Base-by-base conservation (phyloP, 2,888 invertebrate genomes). In the Polydrusus pterygomalis region DNA sequence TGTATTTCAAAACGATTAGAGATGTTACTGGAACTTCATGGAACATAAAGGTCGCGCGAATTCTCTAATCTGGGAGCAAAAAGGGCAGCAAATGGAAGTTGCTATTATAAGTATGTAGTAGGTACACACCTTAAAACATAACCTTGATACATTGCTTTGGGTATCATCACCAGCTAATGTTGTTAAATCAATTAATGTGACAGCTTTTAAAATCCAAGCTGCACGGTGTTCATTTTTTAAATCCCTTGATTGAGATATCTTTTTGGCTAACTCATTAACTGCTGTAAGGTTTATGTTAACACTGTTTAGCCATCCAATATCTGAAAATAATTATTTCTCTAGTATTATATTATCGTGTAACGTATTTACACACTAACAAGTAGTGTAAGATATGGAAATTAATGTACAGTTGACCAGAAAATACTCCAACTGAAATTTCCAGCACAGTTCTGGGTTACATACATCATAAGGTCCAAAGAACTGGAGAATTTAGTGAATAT, bases 121-220 rank as follows among this genome's bases (percentile, higher is more conserved):
- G 18, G 25, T 17, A 17, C 15, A n/a, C 84, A 96, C 97, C 90
- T 95, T 95, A 72, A 91, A 88, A 85, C 97, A 97, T 1, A 99
- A 90, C 67, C 95, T 90, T 20, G 91, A 87, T 0, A 98, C 95
- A 89, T 95, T 96, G 13, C 93, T 90, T 9, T 87, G 85, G 0
- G 95, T 94, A 84, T 95, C 95, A 87, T 94, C 93, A 47, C 97
- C 97, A 63, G 94, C 91, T 65, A 99, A 89, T 1, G 97, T 97
- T 0, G 99, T 99, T 79, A 99, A 90, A 88, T 99, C 99, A 78
- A 98, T 96, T 72, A 95, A 91, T 40, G 93, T 92, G 8, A 98
- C 89, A 0, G 97, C 95, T 85, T 93, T 93, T 25, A 97, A 84
- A 13, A 98, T 89, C 95, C 95, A 96, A 11, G 91, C 91, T 49